Evolutionary conservation across 2,113 vertebrate genomes (phyloP).

Genomic region (Pycnonotus jocosus): DNA sequence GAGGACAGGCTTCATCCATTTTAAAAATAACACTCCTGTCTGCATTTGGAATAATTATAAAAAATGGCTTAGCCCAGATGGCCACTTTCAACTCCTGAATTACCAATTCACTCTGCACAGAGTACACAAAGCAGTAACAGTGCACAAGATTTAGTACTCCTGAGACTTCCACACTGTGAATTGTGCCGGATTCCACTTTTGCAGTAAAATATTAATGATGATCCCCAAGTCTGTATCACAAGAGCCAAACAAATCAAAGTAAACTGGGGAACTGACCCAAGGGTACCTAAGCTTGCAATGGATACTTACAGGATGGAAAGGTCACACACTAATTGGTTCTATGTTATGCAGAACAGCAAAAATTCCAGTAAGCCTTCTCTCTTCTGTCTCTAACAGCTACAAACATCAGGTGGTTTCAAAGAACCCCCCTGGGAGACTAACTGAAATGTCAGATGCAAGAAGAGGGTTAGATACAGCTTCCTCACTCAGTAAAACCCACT

Average conservation of each 20-base stretch:
- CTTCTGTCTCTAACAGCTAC: not conserved
- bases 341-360: not conserved
- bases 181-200: not conserved
- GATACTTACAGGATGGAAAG: not conserved
- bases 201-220: conserved; percentile 2
- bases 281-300: not conserved
- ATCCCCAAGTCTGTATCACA: not conserved
- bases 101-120: not conserved
- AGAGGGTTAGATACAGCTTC: not conserved
- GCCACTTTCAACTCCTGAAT: not conserved
- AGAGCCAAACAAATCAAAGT: not conserved
- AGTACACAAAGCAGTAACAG: not conserved
- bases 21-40: not conserved
- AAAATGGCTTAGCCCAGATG: conserved; percentile 2
- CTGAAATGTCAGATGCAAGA: conserved; percentile 2
- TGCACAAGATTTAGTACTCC: not conserved
- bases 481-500: not conserved
- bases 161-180: not conserved
- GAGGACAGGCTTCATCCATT: not conserved
- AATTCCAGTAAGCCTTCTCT: conserved; percentile 38
- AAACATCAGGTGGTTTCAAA: conserved; percentile 39
- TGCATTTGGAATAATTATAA: not conserved
- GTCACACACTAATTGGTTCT: not conserved
- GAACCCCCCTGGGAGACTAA: not conserved
- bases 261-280: not conserved